These are phyloP conservation scores for Jordanella pulchra DNA, from an alignment of 2,797 vertebrate genomes.

Conservation along the genomic window DNA sequence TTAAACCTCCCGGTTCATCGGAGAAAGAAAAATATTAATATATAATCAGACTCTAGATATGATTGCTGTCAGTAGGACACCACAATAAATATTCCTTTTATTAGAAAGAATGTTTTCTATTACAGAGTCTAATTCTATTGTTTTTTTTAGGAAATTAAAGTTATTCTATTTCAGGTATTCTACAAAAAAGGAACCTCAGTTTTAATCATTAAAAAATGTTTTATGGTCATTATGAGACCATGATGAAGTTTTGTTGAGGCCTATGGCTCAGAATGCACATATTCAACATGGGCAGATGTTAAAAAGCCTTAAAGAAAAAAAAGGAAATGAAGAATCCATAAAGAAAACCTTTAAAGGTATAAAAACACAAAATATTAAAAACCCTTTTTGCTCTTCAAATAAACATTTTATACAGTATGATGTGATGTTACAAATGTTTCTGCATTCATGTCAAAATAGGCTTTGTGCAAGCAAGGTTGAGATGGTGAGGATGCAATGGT, in stretches of 20 bases:
- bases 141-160: neutral
- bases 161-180: neutral
- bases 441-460: neutral
- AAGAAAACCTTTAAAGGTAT: no score
- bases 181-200: neutral
- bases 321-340: no score
- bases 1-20: neutral
- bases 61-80: neutral
- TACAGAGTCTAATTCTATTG: neutral
- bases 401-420: neutral
- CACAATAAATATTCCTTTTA: neutral
- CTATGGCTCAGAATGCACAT: no score
- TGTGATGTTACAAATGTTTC: neutral
- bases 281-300: no score
- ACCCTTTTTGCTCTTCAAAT: no score
- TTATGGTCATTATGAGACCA: no score
- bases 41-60: neutral
- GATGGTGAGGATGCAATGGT: slow-evolving; percentile 43
- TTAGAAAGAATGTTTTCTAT: neutral
- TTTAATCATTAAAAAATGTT: neutral
- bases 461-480: slow-evolving; percentile 3
- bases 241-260: no score
- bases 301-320: no score
- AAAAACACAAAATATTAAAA: no score
- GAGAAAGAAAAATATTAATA: neutral